These are phyloP conservation scores for Zaprionus camerounensis DNA, from an alignment of 1,140 invertebrate genomes.

Conservation along the genomic window DNA sequence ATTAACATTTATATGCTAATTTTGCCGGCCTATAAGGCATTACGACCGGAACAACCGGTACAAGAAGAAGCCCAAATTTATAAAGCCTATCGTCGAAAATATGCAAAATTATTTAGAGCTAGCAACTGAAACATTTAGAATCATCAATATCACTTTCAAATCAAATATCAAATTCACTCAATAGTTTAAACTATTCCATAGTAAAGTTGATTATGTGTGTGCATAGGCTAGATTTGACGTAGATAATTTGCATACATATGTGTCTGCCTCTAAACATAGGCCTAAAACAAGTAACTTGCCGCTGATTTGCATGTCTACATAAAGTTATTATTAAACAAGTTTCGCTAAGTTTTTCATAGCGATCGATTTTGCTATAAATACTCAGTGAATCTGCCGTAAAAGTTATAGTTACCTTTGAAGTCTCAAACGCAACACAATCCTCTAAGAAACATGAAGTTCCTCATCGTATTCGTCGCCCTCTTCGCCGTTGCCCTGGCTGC, in stretches of 20 bases:
- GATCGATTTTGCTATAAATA: conserved; percentile 48
- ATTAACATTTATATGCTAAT: conserved; percentile 28
- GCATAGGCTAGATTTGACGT: neutral
- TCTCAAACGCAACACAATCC: conserved; percentile 41
- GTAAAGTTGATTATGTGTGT: no score
- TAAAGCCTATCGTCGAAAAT: neutral
- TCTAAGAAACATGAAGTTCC: conserved; percentile 52
- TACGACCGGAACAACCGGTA: neutral
- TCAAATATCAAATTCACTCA: no score
- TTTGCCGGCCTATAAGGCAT: neutral
- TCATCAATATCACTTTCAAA: neutral
- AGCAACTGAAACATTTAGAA: neutral
- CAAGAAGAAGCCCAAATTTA: neutral
- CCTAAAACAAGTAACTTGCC: neutral
- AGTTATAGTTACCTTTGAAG: conserved; percentile 45
- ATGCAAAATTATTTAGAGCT: neutral
- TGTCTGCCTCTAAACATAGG: neutral
- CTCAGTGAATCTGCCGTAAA: conserved; percentile 17
- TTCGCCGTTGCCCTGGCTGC: conserved; percentile 61
- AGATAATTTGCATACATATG: neutral
- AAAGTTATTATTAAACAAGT: neutral
- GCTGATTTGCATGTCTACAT: neutral
- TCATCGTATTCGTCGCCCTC: conserved; percentile 59
- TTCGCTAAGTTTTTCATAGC: neutral
- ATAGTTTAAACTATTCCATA: neutral